Conservation (phyloP, 2,113 vertebrate genomes). For the Mirza zaza region DNA sequence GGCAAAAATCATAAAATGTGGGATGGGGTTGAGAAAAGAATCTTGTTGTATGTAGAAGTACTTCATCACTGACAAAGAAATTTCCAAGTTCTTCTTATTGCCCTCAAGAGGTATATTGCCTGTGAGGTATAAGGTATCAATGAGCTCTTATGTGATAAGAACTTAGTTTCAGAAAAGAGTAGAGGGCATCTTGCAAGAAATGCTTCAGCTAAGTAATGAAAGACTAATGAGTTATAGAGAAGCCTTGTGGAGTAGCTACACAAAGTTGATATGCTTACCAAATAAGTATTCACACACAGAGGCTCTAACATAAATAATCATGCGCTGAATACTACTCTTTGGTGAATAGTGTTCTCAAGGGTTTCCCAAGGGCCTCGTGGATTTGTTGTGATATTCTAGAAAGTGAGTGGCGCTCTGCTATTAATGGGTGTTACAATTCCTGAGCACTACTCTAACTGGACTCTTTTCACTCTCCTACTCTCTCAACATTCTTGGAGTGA, state of each 20-base stretch:
- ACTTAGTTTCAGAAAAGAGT: background rate
- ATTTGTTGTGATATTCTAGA: background rate
- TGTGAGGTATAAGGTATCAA: background rate
- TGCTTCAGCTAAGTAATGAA: background rate
- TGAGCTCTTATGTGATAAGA: background rate
- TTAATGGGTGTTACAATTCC: background rate
- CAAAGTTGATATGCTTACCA: background rate
- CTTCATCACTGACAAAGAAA: background rate
- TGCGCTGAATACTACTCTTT: background rate
- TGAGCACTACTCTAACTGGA: background rate
- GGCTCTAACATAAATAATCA: background rate
- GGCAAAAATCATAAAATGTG: background rate
- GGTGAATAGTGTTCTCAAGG: background rate
- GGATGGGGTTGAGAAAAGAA: background rate
- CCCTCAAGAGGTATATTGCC: background rate
- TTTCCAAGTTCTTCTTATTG: background rate
- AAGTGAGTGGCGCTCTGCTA: accelerated
- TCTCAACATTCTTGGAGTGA: background rate
- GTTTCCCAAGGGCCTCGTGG: background rate
- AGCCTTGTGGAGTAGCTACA: background rate
- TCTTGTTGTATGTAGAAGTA: background rate
- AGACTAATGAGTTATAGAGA: background rate
- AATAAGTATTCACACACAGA: background rate
- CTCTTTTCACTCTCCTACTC: accelerated
- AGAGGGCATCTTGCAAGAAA: background rate